Base-by-base conservation (phyloP, 2,888 invertebrate genomes). In the Bembecia ichneumoniformis region DNA sequence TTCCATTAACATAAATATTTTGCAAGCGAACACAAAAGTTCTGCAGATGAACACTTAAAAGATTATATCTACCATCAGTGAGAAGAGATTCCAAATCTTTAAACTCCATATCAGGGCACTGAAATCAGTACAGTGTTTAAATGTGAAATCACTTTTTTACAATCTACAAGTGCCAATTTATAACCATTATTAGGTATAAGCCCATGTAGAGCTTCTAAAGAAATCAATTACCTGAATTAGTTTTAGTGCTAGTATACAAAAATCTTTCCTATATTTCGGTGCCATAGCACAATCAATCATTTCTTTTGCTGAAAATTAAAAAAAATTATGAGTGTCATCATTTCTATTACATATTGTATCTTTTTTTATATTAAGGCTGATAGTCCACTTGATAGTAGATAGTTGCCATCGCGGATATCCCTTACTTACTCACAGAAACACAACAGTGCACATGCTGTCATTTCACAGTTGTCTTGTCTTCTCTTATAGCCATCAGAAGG, bases 31-130 rank as follows among this genome's bases (percentile, higher is more conserved):
- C 79, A 74, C 91, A 89, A 63, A 92, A 90, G 50, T 89, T 88
- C 56, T 88, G 83, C 13, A 91, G 78, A 53, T 91, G 89, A 14
- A 82, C 79, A 64, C 88, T 83, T 49, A 90, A 71, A 50, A 92
- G 69, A 58, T 87, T 78, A 60, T 90, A 91, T 54, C 90, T 89
- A 0, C 89, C 88, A 58, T 90, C 89, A 35, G 89, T 90, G n/a
- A 95, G 74, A 54, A 92, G 78, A 43, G 83, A 82, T 75, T 91
- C 90, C 51, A 93, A 76, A 64, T 92, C 92, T 60, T 88, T 89
- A 56, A 93, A 90, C 52, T 92, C 90, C 89, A 95, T 90, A 68
- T 95, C 95, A 15, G 94, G 93, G 59, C 92, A 92, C 90, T 93
- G 77, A 53, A 80, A 79, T 51, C 51, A 44, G 20, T 43, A n/a